These are phyloP conservation scores for Scrobipalpa atriplicella DNA, from an alignment of 2,888 invertebrate species.

Conservation along the genomic window DNA sequence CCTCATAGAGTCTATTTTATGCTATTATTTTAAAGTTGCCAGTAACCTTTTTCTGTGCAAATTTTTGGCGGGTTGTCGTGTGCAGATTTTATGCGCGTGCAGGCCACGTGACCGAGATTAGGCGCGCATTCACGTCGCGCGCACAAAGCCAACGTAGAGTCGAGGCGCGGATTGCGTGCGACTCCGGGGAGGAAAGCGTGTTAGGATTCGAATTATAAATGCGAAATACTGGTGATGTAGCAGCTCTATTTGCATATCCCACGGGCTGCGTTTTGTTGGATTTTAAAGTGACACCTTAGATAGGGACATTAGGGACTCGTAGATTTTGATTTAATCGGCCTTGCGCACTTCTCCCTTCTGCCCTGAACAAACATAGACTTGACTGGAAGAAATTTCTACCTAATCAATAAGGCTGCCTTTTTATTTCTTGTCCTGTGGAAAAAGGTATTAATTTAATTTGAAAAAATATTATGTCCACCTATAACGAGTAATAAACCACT, in stretches of 20 bases:
- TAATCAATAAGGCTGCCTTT: too few relatives aligned
- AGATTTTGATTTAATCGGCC: background rate
- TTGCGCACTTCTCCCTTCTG: background rate
- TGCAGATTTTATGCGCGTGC: slow-evolving; percentile 72
- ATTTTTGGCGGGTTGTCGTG: slow-evolving; percentile 61
- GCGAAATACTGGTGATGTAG: slow-evolving; percentile 60
- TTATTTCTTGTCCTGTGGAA: too few relatives aligned
- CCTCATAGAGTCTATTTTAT: slow-evolving; percentile 49
- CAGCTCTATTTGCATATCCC: slow-evolving; percentile 77
- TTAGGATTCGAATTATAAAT: slow-evolving; percentile 80
- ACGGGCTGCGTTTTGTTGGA: slow-evolving; percentile 48
- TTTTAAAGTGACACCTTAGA: slow-evolving; percentile 28
- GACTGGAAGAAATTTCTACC: too few relatives aligned
- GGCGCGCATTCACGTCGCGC: slow-evolving; percentile 72
- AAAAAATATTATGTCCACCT: background rate
- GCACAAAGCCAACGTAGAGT: slow-evolving; percentile 66
- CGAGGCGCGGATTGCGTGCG: slow-evolving; percentile 66
- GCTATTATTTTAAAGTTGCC: slow-evolving; percentile 34
- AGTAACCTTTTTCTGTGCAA: slow-evolving; percentile 48
- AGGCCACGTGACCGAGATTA: slow-evolving; percentile 78
- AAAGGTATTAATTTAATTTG: too few relatives aligned
- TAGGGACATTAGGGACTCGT: background rate
- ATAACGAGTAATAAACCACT: background rate
- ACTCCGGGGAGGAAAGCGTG: slow-evolving; percentile 75
- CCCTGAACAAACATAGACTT: too few relatives aligned